These are phyloP conservation scores for Amiota communis DNA, from an alignment of 2,888 invertebrate species.

Conservation along the genomic window DNA sequence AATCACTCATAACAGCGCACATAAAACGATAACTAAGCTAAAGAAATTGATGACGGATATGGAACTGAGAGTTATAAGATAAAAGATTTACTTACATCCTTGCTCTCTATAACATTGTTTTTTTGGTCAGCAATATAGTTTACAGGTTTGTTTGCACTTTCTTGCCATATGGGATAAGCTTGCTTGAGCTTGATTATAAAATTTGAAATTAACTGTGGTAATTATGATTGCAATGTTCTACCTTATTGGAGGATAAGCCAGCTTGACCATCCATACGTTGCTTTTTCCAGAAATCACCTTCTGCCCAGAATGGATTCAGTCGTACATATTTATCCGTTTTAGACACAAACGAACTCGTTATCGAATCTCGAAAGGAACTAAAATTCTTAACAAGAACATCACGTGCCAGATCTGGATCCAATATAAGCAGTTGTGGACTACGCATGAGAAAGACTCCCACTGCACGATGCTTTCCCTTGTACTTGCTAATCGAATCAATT, in stretches of 20 bases:
- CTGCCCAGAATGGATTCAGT: slow-evolving; percentile 74
- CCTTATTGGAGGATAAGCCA: slow-evolving; percentile 73
- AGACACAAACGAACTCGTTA: slow-evolving; percentile 50
- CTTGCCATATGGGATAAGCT: slow-evolving; percentile 56
- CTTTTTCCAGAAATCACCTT: slow-evolving; percentile 73
- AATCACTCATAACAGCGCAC: slow-evolving; percentile 62
- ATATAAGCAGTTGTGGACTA: slow-evolving; percentile 69
- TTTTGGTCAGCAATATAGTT: slow-evolving; percentile 43
- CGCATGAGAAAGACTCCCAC: slow-evolving; percentile 72
- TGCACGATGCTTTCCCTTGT: slow-evolving; percentile 61
- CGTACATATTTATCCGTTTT: slow-evolving; percentile 73
- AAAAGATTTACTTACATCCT: slow-evolving; percentile 52
- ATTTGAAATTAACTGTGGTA: neutral
- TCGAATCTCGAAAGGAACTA: slow-evolving; percentile 64
- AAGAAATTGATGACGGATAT: neutral
- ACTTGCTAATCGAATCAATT: slow-evolving; percentile 53
- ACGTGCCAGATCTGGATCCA: slow-evolving; percentile 70
- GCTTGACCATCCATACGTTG: slow-evolving; percentile 73
- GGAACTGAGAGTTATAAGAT: neutral
- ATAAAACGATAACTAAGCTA: slow-evolving; percentile 64
- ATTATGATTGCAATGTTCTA: slow-evolving; percentile 41
- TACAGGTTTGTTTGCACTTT: slow-evolving; percentile 51
- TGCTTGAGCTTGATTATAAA: slow-evolving; percentile 45
- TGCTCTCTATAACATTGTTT: slow-evolving; percentile 51
- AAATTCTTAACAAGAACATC: slow-evolving; percentile 72